Evolutionary conservation across 2,113 vertebrate species (phyloP).

Genomic region (Corvus hawaiiensis): DNA sequence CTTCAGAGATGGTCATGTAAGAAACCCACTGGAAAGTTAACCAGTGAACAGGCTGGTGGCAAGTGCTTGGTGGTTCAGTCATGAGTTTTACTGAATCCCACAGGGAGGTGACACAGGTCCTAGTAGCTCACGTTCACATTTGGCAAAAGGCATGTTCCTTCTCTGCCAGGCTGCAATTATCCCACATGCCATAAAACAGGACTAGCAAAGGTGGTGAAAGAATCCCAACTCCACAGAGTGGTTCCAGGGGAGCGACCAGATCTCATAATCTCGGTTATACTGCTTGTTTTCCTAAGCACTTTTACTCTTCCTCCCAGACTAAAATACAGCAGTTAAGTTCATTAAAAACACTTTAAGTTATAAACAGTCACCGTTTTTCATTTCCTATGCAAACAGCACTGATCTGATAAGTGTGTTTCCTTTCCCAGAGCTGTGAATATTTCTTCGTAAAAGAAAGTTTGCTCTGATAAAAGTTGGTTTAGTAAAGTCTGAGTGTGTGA

Average conservation of each 20-base stretch:
- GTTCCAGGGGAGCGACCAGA: neutral
- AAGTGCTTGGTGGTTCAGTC: neutral
- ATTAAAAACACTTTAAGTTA: slow-evolving; percentile 23
- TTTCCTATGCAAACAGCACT: slow-evolving; percentile 55
- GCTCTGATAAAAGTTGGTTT: slow-evolving; percentile 23
- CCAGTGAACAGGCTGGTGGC: neutral
- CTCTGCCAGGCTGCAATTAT: slow-evolving; percentile 7
- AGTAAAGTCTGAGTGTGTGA: neutral
- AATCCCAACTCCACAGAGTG: neutral
- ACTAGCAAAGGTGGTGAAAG: neutral
- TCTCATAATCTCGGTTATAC: neutral
- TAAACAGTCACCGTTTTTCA: slow-evolving; percentile 34
- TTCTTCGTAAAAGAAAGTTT: slow-evolving; percentile 9
- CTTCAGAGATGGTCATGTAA: neutral
- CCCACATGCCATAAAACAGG: neutral
- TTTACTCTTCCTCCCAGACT: neutral
- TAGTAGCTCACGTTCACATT: neutral
- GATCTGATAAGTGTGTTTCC: slow-evolving; percentile 57
- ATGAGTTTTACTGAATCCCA: neutral
- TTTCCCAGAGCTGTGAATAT: slow-evolving; percentile 9
- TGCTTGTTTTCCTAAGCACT: slow-evolving; percentile 37
- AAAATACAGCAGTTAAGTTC: neutral
- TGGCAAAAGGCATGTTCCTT: neutral
- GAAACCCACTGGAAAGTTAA: neutral
- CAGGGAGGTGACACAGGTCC: neutral